Evolutionary conservation across 2,888 invertebrate genomes (phyloP).

Genomic region (Eurytoma californica): DNA sequence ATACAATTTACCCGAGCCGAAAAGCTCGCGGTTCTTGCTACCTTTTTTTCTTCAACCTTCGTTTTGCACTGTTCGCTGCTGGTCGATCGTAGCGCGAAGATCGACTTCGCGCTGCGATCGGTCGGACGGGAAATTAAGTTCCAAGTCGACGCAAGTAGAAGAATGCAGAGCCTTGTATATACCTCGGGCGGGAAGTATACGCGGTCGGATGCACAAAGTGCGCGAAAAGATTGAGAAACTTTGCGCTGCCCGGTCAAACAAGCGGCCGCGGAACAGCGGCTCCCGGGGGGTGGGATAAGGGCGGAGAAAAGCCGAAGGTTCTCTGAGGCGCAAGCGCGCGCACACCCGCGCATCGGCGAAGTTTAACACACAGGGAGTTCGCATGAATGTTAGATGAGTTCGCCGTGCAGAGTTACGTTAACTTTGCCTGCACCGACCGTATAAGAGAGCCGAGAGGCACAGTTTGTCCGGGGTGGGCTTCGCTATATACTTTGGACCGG

Average conservation of each 20-base stretch:
- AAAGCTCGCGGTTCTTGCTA: not conserved
- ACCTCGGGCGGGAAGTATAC: not conserved
- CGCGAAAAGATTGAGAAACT: conserved; percentile 51
- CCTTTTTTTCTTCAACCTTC: not conserved
- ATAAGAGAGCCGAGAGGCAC: conserved; percentile 60
- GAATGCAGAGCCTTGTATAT: not conserved
- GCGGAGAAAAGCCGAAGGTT: conserved; percentile 28
- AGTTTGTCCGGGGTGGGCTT: conserved; percentile 17
- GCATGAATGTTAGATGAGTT: conserved; percentile 73
- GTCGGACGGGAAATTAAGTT: not conserved
- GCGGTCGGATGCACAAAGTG: conserved; percentile 21
- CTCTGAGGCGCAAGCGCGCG: not conserved
- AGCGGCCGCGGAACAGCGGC: conserved; percentile 13
- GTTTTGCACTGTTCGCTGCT: not conserved
- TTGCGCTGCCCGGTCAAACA: conserved; percentile 45
- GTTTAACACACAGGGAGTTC: conserved; percentile 59
- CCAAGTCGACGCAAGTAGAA: not conserved
- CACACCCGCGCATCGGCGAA: not conserved
- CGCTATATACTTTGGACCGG: not conserved
- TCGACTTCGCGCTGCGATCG: not conserved
- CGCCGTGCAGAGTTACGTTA: conserved; percentile 68
- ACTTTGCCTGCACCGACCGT: conserved; percentile 69
- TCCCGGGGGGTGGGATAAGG: not conserved
- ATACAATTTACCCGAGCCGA: conserved; percentile 63
- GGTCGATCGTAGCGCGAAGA: not conserved